Conservation (phyloP, 37 sponge, comb jelly and placozoan species). For the Aplysina aerophoba region DNA sequence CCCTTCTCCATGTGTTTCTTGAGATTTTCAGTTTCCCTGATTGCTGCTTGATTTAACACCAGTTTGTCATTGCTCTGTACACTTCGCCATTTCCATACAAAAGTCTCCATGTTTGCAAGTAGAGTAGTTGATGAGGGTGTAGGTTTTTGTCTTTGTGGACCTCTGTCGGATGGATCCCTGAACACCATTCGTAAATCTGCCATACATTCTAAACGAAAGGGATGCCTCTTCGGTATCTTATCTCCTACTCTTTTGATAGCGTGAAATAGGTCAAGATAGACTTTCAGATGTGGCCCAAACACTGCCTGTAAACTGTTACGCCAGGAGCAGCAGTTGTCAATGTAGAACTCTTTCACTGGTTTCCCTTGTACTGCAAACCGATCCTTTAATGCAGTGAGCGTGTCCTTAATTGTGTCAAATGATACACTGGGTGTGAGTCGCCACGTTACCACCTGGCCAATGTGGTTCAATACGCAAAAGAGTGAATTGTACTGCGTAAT, state of each 20-base stretch:
- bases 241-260: conserved; percentile 40
- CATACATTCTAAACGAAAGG: conserved; percentile 22
- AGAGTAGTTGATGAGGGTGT: conserved; percentile 47
- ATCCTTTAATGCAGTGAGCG: background rate
- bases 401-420: conserved; percentile 16
- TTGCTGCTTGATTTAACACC: conserved; percentile 24
- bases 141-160: background rate
- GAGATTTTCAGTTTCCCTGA: conserved; percentile 23
- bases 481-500: conserved; percentile 43
- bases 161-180: conserved; percentile 38
- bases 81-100: conserved; percentile 22
- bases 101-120: background rate
- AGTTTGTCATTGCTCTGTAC: background rate
- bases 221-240: conserved; percentile 48
- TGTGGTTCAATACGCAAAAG: conserved; percentile 40
- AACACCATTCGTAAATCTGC: conserved; percentile 42
- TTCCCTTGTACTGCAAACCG: conserved; percentile 29
- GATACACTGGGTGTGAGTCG: conserved; percentile 25
- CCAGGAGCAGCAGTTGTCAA: conserved; percentile 58
- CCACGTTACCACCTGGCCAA: conserved; percentile 48
- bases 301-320: conserved; percentile 38
- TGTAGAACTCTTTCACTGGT: conserved; percentile 26
- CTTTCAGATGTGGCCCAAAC: conserved; percentile 39
- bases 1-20: conserved; percentile 37
- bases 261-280: conserved; percentile 52